Conservation (phyloP, 1,140 invertebrate genomes). For the Daktulosphaira vitifoliae region DNA sequence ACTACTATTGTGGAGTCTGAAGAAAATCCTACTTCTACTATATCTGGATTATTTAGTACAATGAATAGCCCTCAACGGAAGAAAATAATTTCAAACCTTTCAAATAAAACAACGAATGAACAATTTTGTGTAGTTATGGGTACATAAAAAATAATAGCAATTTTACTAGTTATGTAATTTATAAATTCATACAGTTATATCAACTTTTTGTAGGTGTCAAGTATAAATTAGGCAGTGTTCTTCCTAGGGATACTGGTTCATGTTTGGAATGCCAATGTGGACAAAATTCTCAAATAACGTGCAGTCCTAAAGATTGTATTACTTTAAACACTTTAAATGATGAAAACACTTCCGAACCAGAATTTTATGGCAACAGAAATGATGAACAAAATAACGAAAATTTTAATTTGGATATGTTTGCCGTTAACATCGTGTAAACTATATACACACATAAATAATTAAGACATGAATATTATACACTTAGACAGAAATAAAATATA, state of each 20-base stretch:
- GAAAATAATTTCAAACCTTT: background rate
- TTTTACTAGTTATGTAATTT: background rate
- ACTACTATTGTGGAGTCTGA: too few species aligned
- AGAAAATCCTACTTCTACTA: too few species aligned
- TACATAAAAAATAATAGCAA: background rate
- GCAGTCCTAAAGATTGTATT: conserved; percentile 50
- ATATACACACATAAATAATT: too few species aligned
- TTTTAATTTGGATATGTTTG: conserved; percentile 41
- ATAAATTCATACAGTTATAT: background rate
- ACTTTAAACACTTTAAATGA: conserved; percentile 6
- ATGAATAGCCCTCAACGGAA: too few species aligned
- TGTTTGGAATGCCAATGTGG: conserved; percentile 60
- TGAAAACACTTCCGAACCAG: conserved; percentile 9
- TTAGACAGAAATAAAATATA: too few species aligned
- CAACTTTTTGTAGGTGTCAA: conserved; percentile 46
- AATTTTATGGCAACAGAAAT: conserved; percentile 39
- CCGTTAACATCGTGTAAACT: conserved; percentile 40
- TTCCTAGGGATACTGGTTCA: conserved; percentile 59
- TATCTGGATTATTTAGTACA: too few species aligned
- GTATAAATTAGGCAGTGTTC: conserved; percentile 53
- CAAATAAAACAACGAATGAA: background rate
- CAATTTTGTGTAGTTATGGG: conserved; percentile 23
- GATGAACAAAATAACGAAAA: conserved; percentile 44
- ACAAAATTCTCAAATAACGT: conserved; percentile 54
- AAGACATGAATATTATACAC: too few species aligned